Conservation (phyloP, 35 echinoderm and acorn worm species). For the Holothuria glaberrima region DNA sequence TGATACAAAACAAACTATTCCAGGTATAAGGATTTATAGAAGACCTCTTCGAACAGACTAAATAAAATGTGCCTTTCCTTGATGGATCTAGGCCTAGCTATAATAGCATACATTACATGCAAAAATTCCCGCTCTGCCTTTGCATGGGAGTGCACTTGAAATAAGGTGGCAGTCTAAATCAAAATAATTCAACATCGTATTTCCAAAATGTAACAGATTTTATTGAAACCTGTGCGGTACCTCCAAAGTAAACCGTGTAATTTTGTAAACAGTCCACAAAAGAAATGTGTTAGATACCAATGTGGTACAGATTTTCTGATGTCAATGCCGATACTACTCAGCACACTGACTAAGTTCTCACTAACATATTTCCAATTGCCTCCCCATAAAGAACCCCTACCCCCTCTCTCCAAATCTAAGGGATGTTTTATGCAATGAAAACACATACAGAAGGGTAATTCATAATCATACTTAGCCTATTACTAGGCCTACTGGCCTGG, state of each 20-base stretch:
- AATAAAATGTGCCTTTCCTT: conserved; percentile 2
- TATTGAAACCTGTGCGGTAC: neutral
- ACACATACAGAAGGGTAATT: conserved; percentile 1
- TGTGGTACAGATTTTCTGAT: conserved; percentile 5
- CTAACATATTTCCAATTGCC: conserved; percentile 13
- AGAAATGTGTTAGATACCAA: neutral
- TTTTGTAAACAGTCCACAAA: neutral
- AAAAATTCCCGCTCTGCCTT: neutral
- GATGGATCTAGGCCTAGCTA: conserved; percentile 6
- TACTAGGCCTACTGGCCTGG: neutral
- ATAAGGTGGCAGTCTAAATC: conserved; percentile 13
- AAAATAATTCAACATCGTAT: conserved; percentile 4
- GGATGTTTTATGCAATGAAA: neutral
- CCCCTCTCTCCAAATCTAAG: neutral
- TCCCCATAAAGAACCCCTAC: neutral
- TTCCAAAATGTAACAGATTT: conserved; percentile 1
- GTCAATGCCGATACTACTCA: neutral
- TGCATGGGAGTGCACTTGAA: conserved; percentile 6
- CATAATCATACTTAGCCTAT: conserved; percentile 8
- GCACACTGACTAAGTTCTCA: neutral
- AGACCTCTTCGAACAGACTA: neutral
- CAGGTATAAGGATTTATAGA: neutral
- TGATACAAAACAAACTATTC: neutral
- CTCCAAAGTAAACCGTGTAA: neutral
- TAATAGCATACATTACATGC: conserved; percentile 7